Evolutionary conservation across 2,888 invertebrate species (phyloP), one percentile per base, ranked within the genome.

Genomic region (Athalia cordata): DNA sequence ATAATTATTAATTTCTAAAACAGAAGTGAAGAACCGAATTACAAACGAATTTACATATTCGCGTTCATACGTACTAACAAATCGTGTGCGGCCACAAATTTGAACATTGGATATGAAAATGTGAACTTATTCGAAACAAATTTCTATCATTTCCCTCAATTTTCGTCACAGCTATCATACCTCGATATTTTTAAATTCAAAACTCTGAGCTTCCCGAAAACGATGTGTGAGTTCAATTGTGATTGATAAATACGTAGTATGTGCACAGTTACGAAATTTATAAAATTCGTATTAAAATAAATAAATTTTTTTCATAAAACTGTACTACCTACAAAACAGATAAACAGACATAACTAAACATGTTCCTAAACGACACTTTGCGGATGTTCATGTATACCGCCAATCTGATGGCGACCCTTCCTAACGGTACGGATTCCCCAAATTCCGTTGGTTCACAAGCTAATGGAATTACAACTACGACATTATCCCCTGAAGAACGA

Each of bases 321-420:
- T 49, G 9, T 2, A 45, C 5, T 8, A 64, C n/a, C 8, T 4
- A 11, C 6, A 0, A 49, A 13, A 66, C 4, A 55, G 55, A 8
- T 11, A 11, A 55, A 55, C 4, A 55, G 55, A 55, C 4, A 11
- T 11, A 3, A 47, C 8, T 65, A 13, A 85, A 81, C 79, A 89
- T 89, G 87, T 85, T 87, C 76, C 81, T 89, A 5, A 89, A 87
- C 84, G 86, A 87, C 7, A 88, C 87, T 0, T 78, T 88, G 64
- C 55, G 89, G 15, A 81, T 88, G 80, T 13, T 89, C 57, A 85
- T 89, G 80, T 87, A 85, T 81, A 86, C 88, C 0, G 87, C 86
- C 43, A 87, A 85, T 57, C 83, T 88, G 83, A 86, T 89, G 84
- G 83, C 87, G 0, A 85, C 83, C 4, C 65, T 88, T 29, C 82